phyloP scores from a whole-genome alignment of 2,113 vertebrate species.

The Dinomys branickii region DNA sequence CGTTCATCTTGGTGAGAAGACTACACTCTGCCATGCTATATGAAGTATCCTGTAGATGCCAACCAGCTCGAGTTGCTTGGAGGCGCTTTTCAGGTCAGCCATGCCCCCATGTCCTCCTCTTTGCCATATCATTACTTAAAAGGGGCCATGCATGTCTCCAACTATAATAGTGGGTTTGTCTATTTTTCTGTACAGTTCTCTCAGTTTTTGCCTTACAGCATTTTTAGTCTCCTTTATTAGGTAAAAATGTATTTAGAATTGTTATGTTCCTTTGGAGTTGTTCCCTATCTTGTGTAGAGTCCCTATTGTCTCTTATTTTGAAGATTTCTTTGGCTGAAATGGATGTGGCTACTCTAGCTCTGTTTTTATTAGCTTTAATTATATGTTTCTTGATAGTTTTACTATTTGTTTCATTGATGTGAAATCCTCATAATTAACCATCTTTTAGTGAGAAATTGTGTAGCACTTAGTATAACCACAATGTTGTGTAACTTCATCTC shows the following conservation, averaged over 20 bases:
- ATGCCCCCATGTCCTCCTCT: not conserved
- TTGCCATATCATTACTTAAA: not conserved
- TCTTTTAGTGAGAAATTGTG: not conserved
- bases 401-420: not conserved
- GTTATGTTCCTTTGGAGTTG: not conserved
- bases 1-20: no score
- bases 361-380: not conserved
- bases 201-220: not conserved
- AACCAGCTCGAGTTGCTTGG: not conserved
- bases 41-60: not conserved
- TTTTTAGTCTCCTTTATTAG: not conserved
- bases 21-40: not conserved
- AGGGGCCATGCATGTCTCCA: not conserved
- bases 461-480: not conserved
- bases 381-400: not conserved
- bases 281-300: not conserved
- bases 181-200: not conserved
- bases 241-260: not conserved
- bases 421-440: not conserved
- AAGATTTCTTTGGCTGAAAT: not conserved
- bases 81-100: not conserved
- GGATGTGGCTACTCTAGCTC: not conserved
- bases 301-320: not conserved
- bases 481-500: not conserved
- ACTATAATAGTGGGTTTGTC: not conserved